These are phyloP conservation scores for Eriosoma lanigerum DNA, from an alignment of 1,140 invertebrate species.

Conservation along the genomic window DNA sequence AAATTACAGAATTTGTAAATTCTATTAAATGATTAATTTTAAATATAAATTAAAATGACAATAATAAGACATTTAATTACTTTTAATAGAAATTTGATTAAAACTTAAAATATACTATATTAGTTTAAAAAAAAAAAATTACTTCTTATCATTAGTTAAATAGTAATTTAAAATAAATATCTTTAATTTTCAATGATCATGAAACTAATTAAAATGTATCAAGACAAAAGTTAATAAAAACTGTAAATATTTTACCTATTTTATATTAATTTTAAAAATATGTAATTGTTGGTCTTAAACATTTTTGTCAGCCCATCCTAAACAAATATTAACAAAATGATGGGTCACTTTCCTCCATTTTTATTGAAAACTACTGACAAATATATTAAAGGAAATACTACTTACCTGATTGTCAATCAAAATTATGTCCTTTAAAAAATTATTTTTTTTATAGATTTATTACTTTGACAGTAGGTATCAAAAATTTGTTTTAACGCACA, in stretches of 20 bases:
- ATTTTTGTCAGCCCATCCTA: slow-evolving; percentile 37
- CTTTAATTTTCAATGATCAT: not conserved
- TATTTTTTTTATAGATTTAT: slow-evolving; percentile 44
- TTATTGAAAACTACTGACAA: slow-evolving; percentile 40
- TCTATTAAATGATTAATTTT: not conserved
- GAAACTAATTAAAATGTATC: not conserved
- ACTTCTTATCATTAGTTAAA: not conserved
- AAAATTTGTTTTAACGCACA: slow-evolving; percentile 45
- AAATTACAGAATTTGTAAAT: not conserved
- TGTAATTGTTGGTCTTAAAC: slow-evolving; percentile 11
- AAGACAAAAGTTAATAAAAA: not conserved
- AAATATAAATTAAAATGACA: not conserved
- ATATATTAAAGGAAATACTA: slow-evolving; percentile 49
- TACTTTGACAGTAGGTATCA: slow-evolving; percentile 40
- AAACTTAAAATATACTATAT: not conserved
- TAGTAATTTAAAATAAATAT: not conserved
- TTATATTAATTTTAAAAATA: not conserved
- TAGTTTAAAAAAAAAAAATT: not conserved
- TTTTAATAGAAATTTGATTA: too few relatives aligned
- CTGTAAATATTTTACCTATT: too few relatives aligned
- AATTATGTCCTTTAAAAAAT: slow-evolving; percentile 46
- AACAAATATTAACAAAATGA: slow-evolving; percentile 42
- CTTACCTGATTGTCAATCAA: slow-evolving; percentile 49
- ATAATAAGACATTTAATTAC: too few relatives aligned
- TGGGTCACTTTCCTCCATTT: slow-evolving; percentile 51